Evolutionary conservation across 2,113 vertebrate species (phyloP).

Genomic region (Chloebia gouldiae): DNA sequence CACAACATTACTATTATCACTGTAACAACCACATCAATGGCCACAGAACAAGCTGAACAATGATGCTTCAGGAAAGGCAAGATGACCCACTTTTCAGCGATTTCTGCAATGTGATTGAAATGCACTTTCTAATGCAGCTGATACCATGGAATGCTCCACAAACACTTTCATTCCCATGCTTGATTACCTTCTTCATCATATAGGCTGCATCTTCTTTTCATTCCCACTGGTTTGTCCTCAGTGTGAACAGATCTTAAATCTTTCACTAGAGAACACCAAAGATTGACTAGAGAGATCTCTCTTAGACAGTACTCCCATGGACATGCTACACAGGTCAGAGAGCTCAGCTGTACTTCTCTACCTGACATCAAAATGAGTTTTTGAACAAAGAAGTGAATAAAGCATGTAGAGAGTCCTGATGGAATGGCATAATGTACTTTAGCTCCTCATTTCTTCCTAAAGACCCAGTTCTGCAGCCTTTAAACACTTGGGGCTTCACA

Average conservation of each 20-base stretch:
- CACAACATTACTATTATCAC: neutral
- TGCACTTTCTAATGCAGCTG: neutral
- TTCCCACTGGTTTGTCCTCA: constrained; percentile 58
- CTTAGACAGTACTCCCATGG: neutral
- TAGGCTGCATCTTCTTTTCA: constrained; percentile 53
- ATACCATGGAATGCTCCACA: neutral
- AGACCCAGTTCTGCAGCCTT: neutral
- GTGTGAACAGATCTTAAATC: constrained; percentile 62
- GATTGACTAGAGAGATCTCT: neutral
- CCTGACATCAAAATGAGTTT: neutral
- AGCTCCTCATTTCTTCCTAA: neutral
- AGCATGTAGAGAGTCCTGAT: neutral
- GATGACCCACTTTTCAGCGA: neutral
- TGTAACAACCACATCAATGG: neutral
- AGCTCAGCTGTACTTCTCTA: neutral
- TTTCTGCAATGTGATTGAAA: neutral
- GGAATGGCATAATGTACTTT: neutral
- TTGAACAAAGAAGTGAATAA: neutral
- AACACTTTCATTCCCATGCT: constrained; percentile 23
- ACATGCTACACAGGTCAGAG: neutral
- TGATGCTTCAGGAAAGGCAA: neutral
- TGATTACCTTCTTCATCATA: constrained; percentile 28
- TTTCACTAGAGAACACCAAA: constrained; percentile 62
- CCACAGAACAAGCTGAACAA: neutral
- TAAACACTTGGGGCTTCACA: neutral